These are phyloP conservation scores for Passer domesticus DNA, from an alignment of 2,113 vertebrate genomes.

Conservation along the genomic window DNA sequence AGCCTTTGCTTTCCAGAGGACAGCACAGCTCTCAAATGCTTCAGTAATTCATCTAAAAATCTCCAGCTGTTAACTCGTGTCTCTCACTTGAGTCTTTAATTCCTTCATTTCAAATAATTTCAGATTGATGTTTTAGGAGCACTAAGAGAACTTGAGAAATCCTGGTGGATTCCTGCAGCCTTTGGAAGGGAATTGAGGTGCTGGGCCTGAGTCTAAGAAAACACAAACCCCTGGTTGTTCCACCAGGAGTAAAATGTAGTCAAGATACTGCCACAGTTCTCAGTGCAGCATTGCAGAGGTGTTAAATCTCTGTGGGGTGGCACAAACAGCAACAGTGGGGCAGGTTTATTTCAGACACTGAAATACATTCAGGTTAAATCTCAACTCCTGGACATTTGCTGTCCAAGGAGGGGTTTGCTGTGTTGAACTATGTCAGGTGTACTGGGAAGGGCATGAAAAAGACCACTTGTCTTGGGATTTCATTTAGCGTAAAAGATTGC, in stretches of 20 bases:
- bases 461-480: background rate
- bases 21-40: background rate
- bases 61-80: background rate
- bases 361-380: background rate
- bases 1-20: background rate
- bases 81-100: background rate
- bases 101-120: background rate
- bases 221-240: background rate
- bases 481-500: background rate
- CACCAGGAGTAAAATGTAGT: background rate
- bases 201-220: background rate
- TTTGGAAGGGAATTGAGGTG: background rate
- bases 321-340: background rate
- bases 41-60: background rate
- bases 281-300: background rate
- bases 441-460: background rate
- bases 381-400: background rate
- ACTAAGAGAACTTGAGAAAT: background rate
- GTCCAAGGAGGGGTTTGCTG: background rate
- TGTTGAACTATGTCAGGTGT: rapidly evolving
- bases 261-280: background rate
- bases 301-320: background rate
- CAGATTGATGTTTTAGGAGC: background rate
- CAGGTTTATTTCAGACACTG: background rate
- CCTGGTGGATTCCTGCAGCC: background rate